Conservation (phyloP, 2,797 vertebrate species). For the Lophius americanus region DNA sequence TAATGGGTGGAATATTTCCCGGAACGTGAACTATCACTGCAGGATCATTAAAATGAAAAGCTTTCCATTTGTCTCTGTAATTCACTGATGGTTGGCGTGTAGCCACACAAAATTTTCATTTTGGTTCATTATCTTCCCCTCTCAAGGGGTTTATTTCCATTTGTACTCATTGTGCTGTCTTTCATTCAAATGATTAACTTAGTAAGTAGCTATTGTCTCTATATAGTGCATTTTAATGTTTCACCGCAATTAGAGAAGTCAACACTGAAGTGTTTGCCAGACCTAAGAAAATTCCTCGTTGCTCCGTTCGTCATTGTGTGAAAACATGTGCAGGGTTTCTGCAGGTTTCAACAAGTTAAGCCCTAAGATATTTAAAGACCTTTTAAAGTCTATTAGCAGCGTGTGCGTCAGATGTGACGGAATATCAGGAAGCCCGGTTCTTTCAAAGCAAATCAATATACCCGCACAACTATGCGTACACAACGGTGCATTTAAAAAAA, state of each 20-base stretch:
- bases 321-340: too few relatives aligned
- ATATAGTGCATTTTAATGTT: slow-evolving; percentile 13
- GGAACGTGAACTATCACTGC: slow-evolving; percentile 43
- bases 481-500: too few relatives aligned
- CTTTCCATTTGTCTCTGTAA: slow-evolving; percentile 65
- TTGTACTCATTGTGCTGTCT: slow-evolving; percentile 2
- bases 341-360: too few relatives aligned
- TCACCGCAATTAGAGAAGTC: background rate
- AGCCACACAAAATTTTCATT: slow-evolving; percentile 32
- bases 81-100: slow-evolving; percentile 44
- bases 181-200: slow-evolving; percentile 12
- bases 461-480: too few relatives aligned
- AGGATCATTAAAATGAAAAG: slow-evolving; percentile 66
- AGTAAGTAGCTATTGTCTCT: slow-evolving; percentile 17
- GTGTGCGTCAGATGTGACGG: too few relatives aligned
- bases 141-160: slow-evolving; percentile 9
- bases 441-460: too few relatives aligned
- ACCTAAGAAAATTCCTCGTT: too few relatives aligned
- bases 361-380: too few relatives aligned
- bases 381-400: too few relatives aligned
- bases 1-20: slow-evolving; percentile 60
- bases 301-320: too few relatives aligned
- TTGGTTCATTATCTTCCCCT: slow-evolving; percentile 17
- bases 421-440: too few relatives aligned
- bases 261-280: too few relatives aligned